Evolutionary conservation across 2,797 vertebrate species (phyloP).

Genomic region (Ataeniobius toweri): DNA sequence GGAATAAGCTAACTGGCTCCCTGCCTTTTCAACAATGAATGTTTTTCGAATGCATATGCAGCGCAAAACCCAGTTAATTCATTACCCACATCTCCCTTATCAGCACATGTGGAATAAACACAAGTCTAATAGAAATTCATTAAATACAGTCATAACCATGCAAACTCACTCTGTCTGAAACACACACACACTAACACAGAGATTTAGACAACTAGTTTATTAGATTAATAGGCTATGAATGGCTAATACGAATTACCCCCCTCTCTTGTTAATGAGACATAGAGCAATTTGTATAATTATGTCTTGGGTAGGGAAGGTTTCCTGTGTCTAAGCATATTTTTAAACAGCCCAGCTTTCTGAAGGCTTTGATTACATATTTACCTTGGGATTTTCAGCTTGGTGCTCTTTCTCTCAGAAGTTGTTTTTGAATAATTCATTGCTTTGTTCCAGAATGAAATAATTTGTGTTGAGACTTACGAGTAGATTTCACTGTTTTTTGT

Average conservation of each 20-base stretch:
- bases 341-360: conserved; percentile 67
- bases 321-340: conserved; percentile 80
- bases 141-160: conserved; percentile 58
- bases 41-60: conserved; percentile 77
- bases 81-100: conserved; percentile 83
- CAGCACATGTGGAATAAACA: conserved; percentile 86
- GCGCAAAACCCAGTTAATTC: conserved; percentile 77
- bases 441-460: conserved; percentile 70
- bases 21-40: conserved; percentile 66
- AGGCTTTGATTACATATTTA: conserved; percentile 76
- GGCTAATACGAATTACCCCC: conserved; percentile 81
- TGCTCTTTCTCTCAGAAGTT: conserved; percentile 68
- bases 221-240: conserved; percentile 84
- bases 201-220: conserved; percentile 71
- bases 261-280: conserved; percentile 79
- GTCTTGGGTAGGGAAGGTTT: conserved; percentile 75
- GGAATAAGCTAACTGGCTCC: conserved; percentile 85
- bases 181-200: conserved; percentile 18
- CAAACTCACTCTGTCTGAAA: neutral
- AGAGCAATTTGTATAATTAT: conserved; percentile 83
- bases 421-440: conserved; percentile 76
- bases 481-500: conserved; percentile 46
- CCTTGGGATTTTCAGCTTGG: conserved; percentile 66
- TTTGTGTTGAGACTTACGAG: conserved; percentile 76
- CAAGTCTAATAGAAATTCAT: conserved; percentile 88